Evolutionary conservation across 2,797 vertebrate genomes (phyloP).

Genomic region (Dendrocincla fuliginosa): DNA sequence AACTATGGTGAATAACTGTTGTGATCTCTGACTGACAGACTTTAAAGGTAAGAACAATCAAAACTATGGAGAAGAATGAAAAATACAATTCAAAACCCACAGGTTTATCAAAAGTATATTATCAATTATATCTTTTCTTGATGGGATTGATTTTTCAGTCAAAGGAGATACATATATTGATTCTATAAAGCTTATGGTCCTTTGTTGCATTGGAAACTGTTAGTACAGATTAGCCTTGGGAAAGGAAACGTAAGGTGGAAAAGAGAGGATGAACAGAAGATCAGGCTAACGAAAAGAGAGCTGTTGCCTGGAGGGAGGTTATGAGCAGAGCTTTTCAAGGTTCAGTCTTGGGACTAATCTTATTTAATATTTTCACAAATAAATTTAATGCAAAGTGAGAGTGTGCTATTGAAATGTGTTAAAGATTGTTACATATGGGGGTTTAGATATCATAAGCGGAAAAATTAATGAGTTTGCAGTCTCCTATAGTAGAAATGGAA

Average conservation of each 20-base stretch:
- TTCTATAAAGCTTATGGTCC: background rate
- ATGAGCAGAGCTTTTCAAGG: background rate
- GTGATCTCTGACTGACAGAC: background rate
- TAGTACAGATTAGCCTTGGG: background rate
- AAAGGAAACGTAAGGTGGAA: background rate
- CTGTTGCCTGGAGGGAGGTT: background rate
- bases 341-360: background rate
- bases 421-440: background rate
- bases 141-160: background rate
- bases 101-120: background rate
- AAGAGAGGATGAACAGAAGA: background rate
- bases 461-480: background rate
- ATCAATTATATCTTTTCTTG: background rate
- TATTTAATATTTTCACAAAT: background rate
- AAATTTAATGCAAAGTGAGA: background rate
- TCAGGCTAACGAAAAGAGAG: background rate
- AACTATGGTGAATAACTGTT: background rate
- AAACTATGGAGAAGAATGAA: background rate
- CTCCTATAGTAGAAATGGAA: background rate
- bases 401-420: background rate
- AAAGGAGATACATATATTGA: background rate
- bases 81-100: accelerated
- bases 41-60: background rate
- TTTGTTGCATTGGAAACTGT: background rate
- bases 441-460: background rate